Base-by-base conservation (phyloP, 92 coral and sea anemone species). In the Umimayanthus kanabou region DNA sequence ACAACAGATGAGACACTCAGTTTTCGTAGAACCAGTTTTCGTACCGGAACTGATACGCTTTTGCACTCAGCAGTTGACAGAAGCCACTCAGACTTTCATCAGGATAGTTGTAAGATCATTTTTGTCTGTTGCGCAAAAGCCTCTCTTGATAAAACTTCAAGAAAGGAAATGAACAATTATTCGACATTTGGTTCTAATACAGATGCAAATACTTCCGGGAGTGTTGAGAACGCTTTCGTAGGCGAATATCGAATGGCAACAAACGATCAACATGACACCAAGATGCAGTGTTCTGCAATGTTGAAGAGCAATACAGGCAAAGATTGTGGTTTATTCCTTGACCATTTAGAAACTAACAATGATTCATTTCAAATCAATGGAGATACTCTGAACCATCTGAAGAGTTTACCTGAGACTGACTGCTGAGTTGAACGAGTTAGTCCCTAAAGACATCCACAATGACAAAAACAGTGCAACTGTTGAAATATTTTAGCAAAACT, bases 331-430 rank as follows among this genome's bases (percentile, higher is more conserved):
- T 42, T 47, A 15, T 18, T 29, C 20, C 76, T 28, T 0, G 86
- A 9, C 3, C 0, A 82, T 71, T 70, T 15, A 26, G 53, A 53
- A 33, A 43, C 79, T 43, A 20, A 43, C 25, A 29, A 70, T 18
- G 37, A 69, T 33, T 18, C 10, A 2, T 29, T 70, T 28, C 4
- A 29, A 43, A 70, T 83, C 15, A 83, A 20, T 5, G 43, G n/a
- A 26, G 39, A 45, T 71, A 39, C 9, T 1, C 26, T 70, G 28
- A 9, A 26, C 15, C 23, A 45, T 30, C 16, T 83, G 23, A 49
- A 83, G 9, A 14, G 26, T 18, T 70, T 47, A 33, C 87, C 77
- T 7, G 87, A 83, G 37, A 83, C 87, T 69, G 15, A 83, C 29
- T 83, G 87, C 16, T 83, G 26, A 82, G 14, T 39, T 39, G 16